A percentile compares a stretch with the other conserved stretches of the same genome.
Evolutionary conservation across 2,888 invertebrate species (phyloP).

Genomic region (Rhingia rostrata): DNA sequence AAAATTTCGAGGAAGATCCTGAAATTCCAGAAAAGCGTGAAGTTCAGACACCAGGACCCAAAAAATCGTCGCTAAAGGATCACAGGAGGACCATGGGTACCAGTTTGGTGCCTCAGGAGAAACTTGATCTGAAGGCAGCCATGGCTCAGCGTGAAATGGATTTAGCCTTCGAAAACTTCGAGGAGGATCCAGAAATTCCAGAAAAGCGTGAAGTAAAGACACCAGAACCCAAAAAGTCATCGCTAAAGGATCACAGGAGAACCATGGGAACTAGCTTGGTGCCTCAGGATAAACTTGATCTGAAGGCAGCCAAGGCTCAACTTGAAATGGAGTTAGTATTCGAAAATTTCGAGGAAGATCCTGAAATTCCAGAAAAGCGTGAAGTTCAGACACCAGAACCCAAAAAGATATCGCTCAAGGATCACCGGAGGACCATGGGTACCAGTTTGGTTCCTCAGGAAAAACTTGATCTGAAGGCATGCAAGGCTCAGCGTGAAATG

Average conservation of each 20-base stretch:
- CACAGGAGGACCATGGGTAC: conserved; percentile 35
- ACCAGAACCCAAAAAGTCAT: conserved; percentile 23
- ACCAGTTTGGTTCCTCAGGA: not conserved
- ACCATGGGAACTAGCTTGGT: conserved; percentile 9
- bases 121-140: conserved; percentile 29
- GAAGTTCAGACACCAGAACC: conserved; percentile 26
- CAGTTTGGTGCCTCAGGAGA: not conserved
- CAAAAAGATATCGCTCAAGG: not conserved
- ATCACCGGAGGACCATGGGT: conserved; percentile 40
- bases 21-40: not conserved
- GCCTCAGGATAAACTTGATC: not conserved
- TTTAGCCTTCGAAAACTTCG: conserved; percentile 44
- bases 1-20: conserved; percentile 42
- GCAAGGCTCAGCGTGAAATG: conserved; percentile 28
- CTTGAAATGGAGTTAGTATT: conserved; percentile 19
- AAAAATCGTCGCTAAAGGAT: conserved; percentile 2
- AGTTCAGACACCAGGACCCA: conserved; percentile 8
- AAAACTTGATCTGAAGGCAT: conserved; percentile 28
- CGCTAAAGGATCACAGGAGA: not conserved
- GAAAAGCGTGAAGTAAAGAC: conserved; percentile 4
- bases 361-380: not conserved
- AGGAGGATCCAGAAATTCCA: conserved; percentile 15
- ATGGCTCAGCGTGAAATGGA: conserved; percentile 36
- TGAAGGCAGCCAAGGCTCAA: conserved; percentile 17
- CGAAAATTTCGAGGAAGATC: conserved; percentile 33